Conservation (phyloP, 2,888 invertebrate genomes). For the Bellardia bayeri region DNA sequence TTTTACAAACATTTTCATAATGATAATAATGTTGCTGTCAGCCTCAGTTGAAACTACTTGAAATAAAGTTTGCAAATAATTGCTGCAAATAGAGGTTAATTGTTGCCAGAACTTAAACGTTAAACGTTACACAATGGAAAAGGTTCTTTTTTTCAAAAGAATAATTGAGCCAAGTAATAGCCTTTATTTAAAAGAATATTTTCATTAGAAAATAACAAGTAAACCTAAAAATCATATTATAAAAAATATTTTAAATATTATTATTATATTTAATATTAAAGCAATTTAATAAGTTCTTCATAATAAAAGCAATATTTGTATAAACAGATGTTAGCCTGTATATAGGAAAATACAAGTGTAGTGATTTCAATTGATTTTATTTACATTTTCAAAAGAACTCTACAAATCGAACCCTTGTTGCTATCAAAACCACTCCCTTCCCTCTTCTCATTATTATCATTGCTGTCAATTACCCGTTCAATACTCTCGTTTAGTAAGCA, state of each 20-base stretch:
- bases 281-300: neutral
- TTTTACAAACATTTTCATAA: constrained; percentile 1
- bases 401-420: neutral
- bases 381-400: neutral
- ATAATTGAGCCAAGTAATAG: neutral
- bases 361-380: neutral
- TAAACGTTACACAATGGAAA: constrained; percentile 13
- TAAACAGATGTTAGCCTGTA: neutral
- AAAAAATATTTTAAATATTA: neutral
- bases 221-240: neutral
- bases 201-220: too few relatives aligned
- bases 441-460: neutral
- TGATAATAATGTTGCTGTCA: neutral
- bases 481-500: neutral
- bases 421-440: neutral
- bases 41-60: neutral
- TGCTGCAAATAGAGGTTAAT: constrained; percentile 40
- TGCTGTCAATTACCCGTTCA: neutral
- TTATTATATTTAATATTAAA: neutral
- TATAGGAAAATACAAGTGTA: neutral
- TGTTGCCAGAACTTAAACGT: constrained; percentile 40
- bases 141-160: neutral
- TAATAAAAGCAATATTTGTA: neutral
- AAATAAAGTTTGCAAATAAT: neutral
- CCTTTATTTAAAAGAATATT: too few relatives aligned